Evolutionary conservation across 2,113 vertebrate genomes (phyloP), one percentile per base, ranked within the genome.

Genomic region (Bubalus kerabau): DNA sequence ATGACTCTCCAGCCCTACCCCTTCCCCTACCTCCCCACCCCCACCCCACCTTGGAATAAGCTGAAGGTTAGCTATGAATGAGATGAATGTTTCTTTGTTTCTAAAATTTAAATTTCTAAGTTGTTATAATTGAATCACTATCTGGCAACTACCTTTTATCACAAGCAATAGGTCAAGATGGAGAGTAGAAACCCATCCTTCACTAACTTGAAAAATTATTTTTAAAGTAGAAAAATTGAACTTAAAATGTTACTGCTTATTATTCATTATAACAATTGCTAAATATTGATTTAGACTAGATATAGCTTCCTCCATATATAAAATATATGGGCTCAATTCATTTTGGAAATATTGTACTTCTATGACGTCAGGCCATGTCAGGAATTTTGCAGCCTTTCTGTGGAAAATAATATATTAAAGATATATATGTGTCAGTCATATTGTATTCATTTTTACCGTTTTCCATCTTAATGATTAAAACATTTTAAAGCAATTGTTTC

Each of bases 181-280:
- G 15, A 80, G 16, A 85, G 13, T 60, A 26, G 3, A 57, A 96
- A 74, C 36, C 71, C 4, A 62, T 59, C 62, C 5, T 97, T 87
- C 52, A 50, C 36, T 76, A 93, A 64, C 48, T 60, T 62, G 24
- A 88, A 93, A 94, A 81, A 11, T 71, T 56, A 24, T 30, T 90
- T 92, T 96, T 82, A 85, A 97, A 74, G 56, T 74, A 59, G 52
- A 17, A 91, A 86, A 60, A 71, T 91, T 88, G 30, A 62, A 84
- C 12, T 86, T 90, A 87, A 80, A 86, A 83, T 54, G 12, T 28
- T 84, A 78, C 11, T 60, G 14, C n/a, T 93, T 52, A 86, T 83
- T 83, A 36, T 52, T 76, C 60, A 86, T 86, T 32, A 40, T 54
- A 90, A 93, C 87, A 92, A 87, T 87, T 60, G 17, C 17, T 84